These are phyloP conservation scores for Parazoanthus atlanticus DNA, from an alignment of 92 coral and sea anemone genomes.

Conservation along the genomic window DNA sequence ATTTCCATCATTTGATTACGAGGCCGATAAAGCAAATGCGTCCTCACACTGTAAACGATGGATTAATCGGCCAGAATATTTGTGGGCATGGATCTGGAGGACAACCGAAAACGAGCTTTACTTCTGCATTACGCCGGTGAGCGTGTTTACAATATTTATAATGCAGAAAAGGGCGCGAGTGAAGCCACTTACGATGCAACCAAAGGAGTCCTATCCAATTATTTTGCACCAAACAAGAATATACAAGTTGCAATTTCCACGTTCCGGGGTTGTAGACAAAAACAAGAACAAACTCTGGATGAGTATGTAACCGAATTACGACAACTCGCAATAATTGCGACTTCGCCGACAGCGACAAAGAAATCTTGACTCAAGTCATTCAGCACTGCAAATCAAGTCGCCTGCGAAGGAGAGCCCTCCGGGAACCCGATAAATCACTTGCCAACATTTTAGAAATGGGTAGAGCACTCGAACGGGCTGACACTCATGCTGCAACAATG, in stretches of 20 bases:
- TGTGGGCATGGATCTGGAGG: constrained; percentile 43
- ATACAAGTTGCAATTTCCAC: too few relatives aligned
- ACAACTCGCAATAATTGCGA: neutral
- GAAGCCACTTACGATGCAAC: neutral
- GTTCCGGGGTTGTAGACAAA: too few relatives aligned
- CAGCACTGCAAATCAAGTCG: constrained; percentile 52
- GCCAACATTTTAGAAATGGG: constrained; percentile 49
- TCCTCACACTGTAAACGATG: too few relatives aligned
- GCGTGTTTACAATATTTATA: constrained; percentile 30
- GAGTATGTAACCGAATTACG: too few relatives aligned
- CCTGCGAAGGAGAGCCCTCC: constrained; percentile 43
- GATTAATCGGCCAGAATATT: too few relatives aligned
- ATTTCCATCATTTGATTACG: too few relatives aligned
- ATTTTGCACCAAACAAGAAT: too few relatives aligned
- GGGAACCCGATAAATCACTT: constrained; percentile 53
- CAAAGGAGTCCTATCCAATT: too few relatives aligned
- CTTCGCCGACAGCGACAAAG: constrained; percentile 34
- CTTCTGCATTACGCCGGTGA: constrained; percentile 50
- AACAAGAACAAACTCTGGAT: too few relatives aligned
- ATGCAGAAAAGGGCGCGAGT: too few relatives aligned
- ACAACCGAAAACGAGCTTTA: constrained; percentile 48
- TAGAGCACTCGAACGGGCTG: constrained; percentile 47
- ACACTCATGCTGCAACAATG: constrained; percentile 47
- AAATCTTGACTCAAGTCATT: constrained; percentile 59
- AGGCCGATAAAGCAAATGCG: too few relatives aligned